A percentile compares a stretch with the other conserved stretches of the same genome.
Conservation (phyloP, 1,140 invertebrate genomes). For the Bombus balteatus region DNA sequence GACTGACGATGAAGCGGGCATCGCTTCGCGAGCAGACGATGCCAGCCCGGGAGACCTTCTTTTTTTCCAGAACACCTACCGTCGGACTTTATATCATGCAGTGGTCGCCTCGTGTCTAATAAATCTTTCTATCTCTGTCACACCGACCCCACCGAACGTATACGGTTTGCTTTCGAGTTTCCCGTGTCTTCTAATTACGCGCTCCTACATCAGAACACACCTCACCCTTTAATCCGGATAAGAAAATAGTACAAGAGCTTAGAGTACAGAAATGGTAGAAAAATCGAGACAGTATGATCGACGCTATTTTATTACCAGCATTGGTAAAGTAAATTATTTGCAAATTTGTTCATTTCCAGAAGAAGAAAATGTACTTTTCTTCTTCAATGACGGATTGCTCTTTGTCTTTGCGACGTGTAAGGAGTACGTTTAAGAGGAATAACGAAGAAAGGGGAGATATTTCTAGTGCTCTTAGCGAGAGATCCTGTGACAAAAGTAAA, state of each 20-base stretch:
- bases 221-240: no score
- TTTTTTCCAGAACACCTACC: constrained; percentile 74
- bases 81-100: constrained; percentile 54
- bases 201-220: background rate
- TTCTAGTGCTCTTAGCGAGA: no score
- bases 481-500: no score
- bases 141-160: background rate
- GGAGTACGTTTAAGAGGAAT: no score
- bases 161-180: background rate
- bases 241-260: no score
- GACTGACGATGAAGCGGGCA: constrained; percentile 71
- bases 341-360: no score
- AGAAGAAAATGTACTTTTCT: no score
- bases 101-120: constrained; percentile 44
- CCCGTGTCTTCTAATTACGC: background rate
- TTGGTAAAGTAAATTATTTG: no score
- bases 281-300: background rate
- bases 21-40: constrained; percentile 54
- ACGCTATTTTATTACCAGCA: no score
- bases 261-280: background rate
- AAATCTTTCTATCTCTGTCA: constrained; percentile 46
- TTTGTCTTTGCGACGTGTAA: no score
- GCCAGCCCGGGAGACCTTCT: constrained; percentile 64
- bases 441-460: no score
- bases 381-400: no score